A percentile compares a stretch with the other conserved stretches of the same genome.
phyloP scores from a whole-genome alignment of 2,113 vertebrate species.

The Cryptotis parvus region DNA sequence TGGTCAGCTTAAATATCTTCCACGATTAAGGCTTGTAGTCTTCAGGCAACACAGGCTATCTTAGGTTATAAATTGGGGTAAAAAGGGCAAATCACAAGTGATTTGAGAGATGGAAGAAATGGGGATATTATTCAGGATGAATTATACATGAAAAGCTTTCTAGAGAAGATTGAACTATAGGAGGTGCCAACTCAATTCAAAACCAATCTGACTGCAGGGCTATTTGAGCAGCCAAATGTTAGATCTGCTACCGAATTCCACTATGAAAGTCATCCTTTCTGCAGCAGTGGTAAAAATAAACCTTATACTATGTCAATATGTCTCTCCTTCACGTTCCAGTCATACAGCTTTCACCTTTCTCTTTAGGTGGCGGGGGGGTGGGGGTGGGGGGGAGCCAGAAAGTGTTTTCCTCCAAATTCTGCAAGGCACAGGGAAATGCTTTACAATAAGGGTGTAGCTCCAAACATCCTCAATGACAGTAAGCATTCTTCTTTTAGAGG shows the following conservation, averaged over 20 bases:
- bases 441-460: not conserved
- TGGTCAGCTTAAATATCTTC: slow-evolving; percentile 58
- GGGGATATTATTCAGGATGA: slow-evolving; percentile 6
- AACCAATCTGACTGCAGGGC: not conserved
- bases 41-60: slow-evolving; percentile 54
- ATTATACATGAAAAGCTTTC: slow-evolving; percentile 39
- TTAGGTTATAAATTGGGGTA: slow-evolving; percentile 43
- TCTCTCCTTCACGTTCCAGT: not conserved
- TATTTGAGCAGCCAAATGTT: not conserved
- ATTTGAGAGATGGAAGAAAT: slow-evolving; percentile 54
- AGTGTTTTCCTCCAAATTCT: not conserved
- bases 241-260: not conserved
- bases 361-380: not conserved
- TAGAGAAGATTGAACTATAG: slow-evolving; percentile 1
- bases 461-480: not conserved
- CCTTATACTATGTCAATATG: not conserved
- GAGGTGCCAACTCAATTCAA: slow-evolving; percentile 29
- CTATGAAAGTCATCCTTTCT: not conserved
- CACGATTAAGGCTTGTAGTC: slow-evolving; percentile 33
- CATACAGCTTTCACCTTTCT: not conserved
- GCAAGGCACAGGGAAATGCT: not conserved
- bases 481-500: too few species aligned
- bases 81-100: slow-evolving; percentile 37
- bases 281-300: slow-evolving; percentile 9
- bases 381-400: slow-evolving; percentile 3